These are phyloP conservation scores for Heterohyrax brucei DNA, from an alignment of 2,797 vertebrate species.

Conservation along the genomic window DNA sequence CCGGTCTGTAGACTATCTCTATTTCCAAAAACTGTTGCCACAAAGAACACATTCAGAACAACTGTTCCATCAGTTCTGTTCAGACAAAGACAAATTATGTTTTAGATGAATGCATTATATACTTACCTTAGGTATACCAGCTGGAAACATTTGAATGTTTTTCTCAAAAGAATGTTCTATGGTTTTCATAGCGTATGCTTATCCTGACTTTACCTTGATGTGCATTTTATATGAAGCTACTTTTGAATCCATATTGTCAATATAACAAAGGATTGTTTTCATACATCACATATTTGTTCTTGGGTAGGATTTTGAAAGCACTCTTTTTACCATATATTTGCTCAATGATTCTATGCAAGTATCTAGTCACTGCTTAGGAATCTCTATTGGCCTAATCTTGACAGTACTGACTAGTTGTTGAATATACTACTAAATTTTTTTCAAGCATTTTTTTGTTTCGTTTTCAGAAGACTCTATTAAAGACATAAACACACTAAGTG, in stretches of 20 bases:
- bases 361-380: conserved; percentile 25
- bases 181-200: not conserved
- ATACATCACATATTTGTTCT: conserved; percentile 33
- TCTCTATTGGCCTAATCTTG: not conserved
- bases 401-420: not conserved
- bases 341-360: not conserved
- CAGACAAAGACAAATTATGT: conserved; percentile 29
- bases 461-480: conserved; percentile 45
- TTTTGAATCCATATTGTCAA: conserved; percentile 9
- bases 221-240: conserved; percentile 35
- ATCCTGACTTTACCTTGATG: conserved; percentile 47
- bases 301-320: conserved; percentile 34
- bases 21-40: conserved; percentile 52
- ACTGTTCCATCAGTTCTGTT: not conserved
- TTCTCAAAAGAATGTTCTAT: not conserved
- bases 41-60: conserved; percentile 15
- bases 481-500: not conserved
- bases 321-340: not conserved
- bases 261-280: conserved; percentile 62
- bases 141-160: conserved; percentile 32
- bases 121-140: not conserved
- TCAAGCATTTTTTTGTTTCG: not conserved
- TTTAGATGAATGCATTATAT: not conserved
- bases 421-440: conserved; percentile 5
- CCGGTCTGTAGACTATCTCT: not conserved